A percentile compares a stretch with the other conserved stretches of the same genome.
Evolutionary conservation across 1,140 invertebrate species (phyloP).

Genomic region (Aphaenogaster rudis): DNA sequence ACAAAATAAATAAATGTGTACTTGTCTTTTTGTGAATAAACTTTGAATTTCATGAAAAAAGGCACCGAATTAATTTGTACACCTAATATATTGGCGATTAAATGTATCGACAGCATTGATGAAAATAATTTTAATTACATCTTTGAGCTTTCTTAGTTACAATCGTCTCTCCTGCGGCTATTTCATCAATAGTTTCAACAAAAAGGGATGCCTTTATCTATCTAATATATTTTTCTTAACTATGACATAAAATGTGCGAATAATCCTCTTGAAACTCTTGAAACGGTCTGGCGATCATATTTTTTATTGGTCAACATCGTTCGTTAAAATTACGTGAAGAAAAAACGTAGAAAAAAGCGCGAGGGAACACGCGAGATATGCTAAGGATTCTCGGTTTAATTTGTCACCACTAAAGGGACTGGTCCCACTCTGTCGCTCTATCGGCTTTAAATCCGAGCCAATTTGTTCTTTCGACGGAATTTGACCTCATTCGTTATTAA

Average conservation of each 20-base stretch:
- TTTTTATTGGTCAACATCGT: background rate
- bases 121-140: conserved; percentile 3
- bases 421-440: background rate
- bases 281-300: background rate
- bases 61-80: too few species aligned
- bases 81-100: background rate
- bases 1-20: background rate
- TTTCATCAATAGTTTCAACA: background rate
- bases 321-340: background rate
- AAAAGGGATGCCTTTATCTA: background rate
- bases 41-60: too few species aligned
- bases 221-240: background rate
- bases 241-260: background rate
- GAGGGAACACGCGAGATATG: background rate
- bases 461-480: conserved; percentile 30
- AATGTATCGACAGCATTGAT: background rate
- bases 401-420: conserved; percentile 25
- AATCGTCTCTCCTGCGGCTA: background rate
- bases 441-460: conserved; percentile 49
- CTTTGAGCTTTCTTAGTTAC: background rate
- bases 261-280: background rate
- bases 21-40: too few species aligned
- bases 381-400: conserved; percentile 15
- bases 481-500: conserved; percentile 43
- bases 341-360: background rate